These are phyloP conservation scores for Cheilosia impressa DNA, from an alignment of 2,888 invertebrate genomes.

Conservation along the genomic window DNA sequence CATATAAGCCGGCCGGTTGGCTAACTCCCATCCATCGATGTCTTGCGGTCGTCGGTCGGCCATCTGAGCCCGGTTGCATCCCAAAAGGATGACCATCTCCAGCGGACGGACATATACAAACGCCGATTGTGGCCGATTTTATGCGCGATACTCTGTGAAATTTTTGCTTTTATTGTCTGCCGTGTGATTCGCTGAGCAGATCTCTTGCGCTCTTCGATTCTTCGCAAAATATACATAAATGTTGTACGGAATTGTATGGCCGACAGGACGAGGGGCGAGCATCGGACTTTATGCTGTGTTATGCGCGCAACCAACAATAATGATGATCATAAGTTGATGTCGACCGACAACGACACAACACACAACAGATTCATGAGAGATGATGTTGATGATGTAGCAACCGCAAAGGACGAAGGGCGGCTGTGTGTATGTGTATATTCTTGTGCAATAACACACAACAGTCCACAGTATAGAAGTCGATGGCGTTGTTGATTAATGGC, in stretches of 20 bases:
- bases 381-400: conserved; percentile 73
- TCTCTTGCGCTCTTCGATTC: conserved; percentile 55
- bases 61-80: conserved; percentile 62
- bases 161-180: conserved; percentile 71
- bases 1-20: conserved; percentile 38
- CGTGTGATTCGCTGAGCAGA: conserved; percentile 68
- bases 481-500: conserved; percentile 78
- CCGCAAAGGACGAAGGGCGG: conserved; percentile 19
- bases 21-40: conserved; percentile 70
- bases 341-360: conserved; percentile 76
- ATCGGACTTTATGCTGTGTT: conserved; percentile 63
- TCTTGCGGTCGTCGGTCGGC: conserved; percentile 54
- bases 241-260: conserved; percentile 59
- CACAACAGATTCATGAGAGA: conserved; percentile 75
- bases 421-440: conserved; percentile 13
- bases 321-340: conserved; percentile 76
- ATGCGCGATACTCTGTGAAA: conserved; percentile 63
- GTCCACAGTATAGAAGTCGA: conserved; percentile 58
- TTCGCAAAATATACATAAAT: conserved; percentile 66
- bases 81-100: conserved; percentile 62
- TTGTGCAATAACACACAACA: conserved; percentile 26
- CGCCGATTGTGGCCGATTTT: conserved; percentile 75
- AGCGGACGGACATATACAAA: conserved; percentile 61
- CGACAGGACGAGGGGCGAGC: conserved; percentile 36
- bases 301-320: conserved; percentile 73